Evolutionary conservation across 2,113 vertebrate genomes (phyloP), one percentile per base, ranked within the genome.

Genomic region (Lipophrys pholis): DNA sequence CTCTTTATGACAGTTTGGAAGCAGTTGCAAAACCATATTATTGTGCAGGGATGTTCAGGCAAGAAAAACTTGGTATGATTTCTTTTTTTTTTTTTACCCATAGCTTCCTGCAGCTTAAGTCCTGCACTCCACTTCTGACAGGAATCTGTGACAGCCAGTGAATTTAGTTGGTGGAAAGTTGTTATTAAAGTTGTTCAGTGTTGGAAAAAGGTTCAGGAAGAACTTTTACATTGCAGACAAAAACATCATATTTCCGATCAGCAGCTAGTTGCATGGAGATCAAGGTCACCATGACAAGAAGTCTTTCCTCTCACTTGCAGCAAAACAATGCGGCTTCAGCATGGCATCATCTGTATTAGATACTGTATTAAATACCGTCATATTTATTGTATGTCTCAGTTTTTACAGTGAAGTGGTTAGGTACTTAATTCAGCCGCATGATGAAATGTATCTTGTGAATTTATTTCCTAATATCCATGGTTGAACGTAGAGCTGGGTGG

Each of bases 121-220:
- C 52, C 52, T 78, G 48, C 30, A 59, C 62, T 78, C 54, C 46
- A 55, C 36, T 76, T 11, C 46, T 76, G 66, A 77, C 15, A 65
- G 57, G 17, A 41, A 52, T n/a, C 12, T 69, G 54, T 83, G 70
- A 81, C 81, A 84, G 61, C 65, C 30, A 21, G 12, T 46, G 59
- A 78, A 42, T 17, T 17, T 42, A 58, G 15, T 58, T 57, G 53
- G 43, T 41, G 35, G 11, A 61, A 73, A 66, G 14, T 55, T 73
- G 43, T 63, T 61, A 39, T 45, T 10, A 58, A 76, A 73, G 62
- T 42, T 76, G 15, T 70, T 72, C 6, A 43, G 39, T 30, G 21
- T 30, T 70, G 42, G 52, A 48, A 78, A 43, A 8, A 58, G 21
- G 9, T 41, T 75, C 5, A 66, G 68, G 43, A 35, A 30, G 3